Conservation (phyloP, 2,113 vertebrate genomes). For the Petaurus breviceps region DNA sequence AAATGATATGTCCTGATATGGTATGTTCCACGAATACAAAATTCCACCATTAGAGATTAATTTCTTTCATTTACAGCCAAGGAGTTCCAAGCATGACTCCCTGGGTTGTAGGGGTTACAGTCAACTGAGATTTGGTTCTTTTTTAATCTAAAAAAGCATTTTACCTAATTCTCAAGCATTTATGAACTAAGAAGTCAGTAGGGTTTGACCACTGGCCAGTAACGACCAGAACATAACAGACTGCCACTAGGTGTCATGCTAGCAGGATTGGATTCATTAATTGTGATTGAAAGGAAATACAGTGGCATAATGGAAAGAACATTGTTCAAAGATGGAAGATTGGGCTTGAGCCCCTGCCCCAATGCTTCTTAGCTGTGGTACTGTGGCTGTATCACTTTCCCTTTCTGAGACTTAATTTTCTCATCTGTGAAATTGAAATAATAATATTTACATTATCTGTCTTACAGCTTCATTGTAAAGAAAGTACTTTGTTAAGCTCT, state of each 20-base stretch:
- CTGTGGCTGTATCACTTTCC: not conserved
- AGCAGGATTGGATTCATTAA: not conserved
- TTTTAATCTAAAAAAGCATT: not conserved
- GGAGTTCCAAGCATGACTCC: not conserved
- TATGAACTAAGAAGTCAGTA: not conserved
- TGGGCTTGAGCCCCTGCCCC: not conserved
- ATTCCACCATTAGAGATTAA: not conserved
- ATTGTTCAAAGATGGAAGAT: not conserved
- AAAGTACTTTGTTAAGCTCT: not conserved
- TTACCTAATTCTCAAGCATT: not conserved
- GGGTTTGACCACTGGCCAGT: not conserved
- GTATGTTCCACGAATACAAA: not conserved
- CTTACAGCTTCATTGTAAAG: not conserved
- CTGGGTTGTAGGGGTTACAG: not conserved
- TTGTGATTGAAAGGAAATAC: not conserved
- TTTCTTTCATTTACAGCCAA: slow-evolving; percentile 20
- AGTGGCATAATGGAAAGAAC: not conserved
- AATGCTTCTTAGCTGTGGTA: not conserved
- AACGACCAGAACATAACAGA: not conserved
- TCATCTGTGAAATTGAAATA: not conserved
- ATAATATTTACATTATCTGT: not conserved
- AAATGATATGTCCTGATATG: not conserved
- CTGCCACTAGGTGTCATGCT: too few species aligned
- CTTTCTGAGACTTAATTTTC: not conserved
- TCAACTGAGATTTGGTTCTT: not conserved